A percentile compares a stretch with the other conserved stretches of the same genome.
Conservation (phyloP, 2,888 invertebrate species). For the Tetheella fluctuosa region DNA sequence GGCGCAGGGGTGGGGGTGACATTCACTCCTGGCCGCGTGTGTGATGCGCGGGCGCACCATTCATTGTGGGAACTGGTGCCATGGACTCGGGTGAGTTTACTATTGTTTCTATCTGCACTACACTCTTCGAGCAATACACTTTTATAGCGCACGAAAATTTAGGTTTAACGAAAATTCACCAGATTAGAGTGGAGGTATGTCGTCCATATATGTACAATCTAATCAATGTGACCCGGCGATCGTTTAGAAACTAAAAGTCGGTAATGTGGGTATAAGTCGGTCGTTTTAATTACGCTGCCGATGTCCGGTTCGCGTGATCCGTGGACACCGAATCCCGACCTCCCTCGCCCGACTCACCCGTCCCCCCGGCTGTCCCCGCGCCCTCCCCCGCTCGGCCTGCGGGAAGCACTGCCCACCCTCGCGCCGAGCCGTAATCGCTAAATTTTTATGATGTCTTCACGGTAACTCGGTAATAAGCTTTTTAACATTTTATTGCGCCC, state of each 20-base stretch:
- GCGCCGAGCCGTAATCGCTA: conserved; percentile 14
- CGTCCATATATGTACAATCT: background rate
- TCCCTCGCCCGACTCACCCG: background rate
- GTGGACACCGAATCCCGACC: conserved; percentile 12
- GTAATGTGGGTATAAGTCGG: conserved; percentile 17
- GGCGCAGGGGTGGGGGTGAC: conserved; percentile 31
- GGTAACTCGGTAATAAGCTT: conserved; percentile 31
- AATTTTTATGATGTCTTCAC: conserved; percentile 32
- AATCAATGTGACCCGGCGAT: background rate
- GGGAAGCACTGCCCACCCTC: conserved; percentile 12
- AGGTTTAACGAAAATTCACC: background rate
- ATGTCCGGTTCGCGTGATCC: conserved; percentile 17
- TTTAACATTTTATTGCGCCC: conserved; percentile 34
- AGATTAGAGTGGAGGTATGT: background rate
- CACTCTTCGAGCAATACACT: background rate
- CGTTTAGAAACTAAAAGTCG: conserved; percentile 13
- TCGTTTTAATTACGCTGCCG: conserved; percentile 23
- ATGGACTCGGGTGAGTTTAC: conserved; percentile 66
- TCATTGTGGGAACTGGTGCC: conserved; percentile 34
- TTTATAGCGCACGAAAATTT: background rate
- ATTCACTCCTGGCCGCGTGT: conserved; percentile 4
- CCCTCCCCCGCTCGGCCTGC: background rate
- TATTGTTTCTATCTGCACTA: conserved; percentile 6
- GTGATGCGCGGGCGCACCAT: conserved; percentile 38
- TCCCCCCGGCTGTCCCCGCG: background rate